Percentiles rank a stretch among this genome's conserved stretches.
These are phyloP conservation scores for Holothuria leucospilota DNA, from an alignment of 53 echinoderm and acorn worm species.

Conservation along the genomic window DNA sequence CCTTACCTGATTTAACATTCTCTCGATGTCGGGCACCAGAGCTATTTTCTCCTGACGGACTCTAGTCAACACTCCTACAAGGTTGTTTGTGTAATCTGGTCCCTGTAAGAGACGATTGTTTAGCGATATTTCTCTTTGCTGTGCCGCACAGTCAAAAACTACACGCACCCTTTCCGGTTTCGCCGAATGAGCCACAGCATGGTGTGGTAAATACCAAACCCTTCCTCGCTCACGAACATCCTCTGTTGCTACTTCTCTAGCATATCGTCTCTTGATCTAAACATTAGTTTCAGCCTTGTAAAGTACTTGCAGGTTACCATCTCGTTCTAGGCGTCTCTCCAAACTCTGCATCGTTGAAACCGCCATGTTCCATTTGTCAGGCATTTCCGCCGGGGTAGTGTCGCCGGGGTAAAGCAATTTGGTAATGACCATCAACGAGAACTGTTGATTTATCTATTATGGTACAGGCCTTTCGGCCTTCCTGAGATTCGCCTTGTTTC, in stretches of 20 bases:
- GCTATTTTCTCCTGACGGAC: slow-evolving; percentile 61
- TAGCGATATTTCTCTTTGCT: not conserved
- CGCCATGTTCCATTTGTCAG: too few relatives aligned
- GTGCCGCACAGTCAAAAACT: slow-evolving; percentile 18
- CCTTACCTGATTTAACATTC: slow-evolving; percentile 55
- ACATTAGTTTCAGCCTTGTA: not conserved
- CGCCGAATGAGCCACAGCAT: slow-evolving; percentile 41
- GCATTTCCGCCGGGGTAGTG: not conserved
- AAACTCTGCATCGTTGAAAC: too few relatives aligned
- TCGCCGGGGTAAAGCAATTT: slow-evolving; percentile 60
- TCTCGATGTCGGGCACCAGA: slow-evolving; percentile 45
- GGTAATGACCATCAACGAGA: slow-evolving; percentile 55
- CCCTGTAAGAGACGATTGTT: slow-evolving; percentile 60
- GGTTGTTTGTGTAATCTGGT: slow-evolving; percentile 64
- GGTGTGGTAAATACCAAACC: slow-evolving; percentile 59
- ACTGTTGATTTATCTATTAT: slow-evolving; percentile 41
- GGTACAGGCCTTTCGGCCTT: slow-evolving; percentile 19
- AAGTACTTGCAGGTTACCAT: slow-evolving; percentile 7
- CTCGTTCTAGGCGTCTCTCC: too few relatives aligned
- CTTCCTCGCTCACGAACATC: not conserved
- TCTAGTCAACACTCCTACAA: slow-evolving; percentile 60
- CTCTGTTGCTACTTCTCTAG: not conserved
- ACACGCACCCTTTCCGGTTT: slow-evolving; percentile 55
- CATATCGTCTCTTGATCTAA: slow-evolving; percentile 39
- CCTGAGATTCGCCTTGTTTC: slow-evolving; percentile 42